These are phyloP conservation scores for Oenanthe oenanthe DNA, from an alignment of 2,113 vertebrate species.

Conservation along the genomic window DNA sequence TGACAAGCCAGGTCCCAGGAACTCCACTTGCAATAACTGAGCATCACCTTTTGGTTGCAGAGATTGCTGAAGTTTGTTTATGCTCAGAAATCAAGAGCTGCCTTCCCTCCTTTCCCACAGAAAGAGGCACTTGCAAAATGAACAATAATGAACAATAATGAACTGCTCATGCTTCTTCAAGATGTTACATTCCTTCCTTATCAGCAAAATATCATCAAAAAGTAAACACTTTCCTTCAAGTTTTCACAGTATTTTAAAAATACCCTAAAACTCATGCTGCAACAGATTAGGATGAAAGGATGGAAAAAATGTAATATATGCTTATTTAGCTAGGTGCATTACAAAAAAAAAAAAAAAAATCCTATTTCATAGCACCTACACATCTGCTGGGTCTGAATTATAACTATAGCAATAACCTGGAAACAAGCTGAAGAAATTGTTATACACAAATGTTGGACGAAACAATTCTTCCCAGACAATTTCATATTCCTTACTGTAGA, in stretches of 20 bases:
- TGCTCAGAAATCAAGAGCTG: background rate
- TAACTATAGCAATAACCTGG: background rate
- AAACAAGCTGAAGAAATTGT: background rate
- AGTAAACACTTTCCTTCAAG: background rate
- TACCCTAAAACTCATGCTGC: background rate
- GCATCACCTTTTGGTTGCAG: background rate
- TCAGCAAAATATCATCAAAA: background rate
- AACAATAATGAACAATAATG: background rate
- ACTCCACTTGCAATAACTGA: background rate
- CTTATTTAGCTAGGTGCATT: background rate
- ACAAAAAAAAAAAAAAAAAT: background rate
- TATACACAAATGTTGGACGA: fast-evolving
- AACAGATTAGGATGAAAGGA: background rate
- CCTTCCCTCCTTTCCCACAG: background rate
- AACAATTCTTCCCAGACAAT: background rate
- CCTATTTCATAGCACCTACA: background rate
- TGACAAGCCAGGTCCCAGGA: background rate
- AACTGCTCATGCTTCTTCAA: background rate
- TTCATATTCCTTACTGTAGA: background rate
- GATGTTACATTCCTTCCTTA: background rate
- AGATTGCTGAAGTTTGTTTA: background rate
- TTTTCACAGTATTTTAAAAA: background rate
- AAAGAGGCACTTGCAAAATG: background rate
- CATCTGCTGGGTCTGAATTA: background rate
- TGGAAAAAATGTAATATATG: background rate